Conservation (phyloP, 1,140 invertebrate species). For the Linepithema humile region DNA sequence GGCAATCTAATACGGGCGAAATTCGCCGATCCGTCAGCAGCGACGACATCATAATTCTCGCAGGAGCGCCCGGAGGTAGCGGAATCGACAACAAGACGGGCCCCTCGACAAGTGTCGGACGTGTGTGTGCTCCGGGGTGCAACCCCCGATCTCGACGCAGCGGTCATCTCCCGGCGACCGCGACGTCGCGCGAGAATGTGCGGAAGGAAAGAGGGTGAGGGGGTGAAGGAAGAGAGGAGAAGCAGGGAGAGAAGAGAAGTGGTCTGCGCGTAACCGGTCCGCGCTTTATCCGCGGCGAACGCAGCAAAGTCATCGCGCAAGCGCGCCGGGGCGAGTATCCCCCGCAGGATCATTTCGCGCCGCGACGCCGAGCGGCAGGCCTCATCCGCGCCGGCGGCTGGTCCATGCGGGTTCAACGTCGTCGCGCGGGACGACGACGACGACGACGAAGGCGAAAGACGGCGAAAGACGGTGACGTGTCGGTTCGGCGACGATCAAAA, state of each 20-base stretch:
- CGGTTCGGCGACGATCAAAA: neutral
- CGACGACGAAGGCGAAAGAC: slow-evolving; percentile 12
- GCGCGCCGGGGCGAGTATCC: slow-evolving; percentile 35
- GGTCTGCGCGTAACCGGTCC: slow-evolving; percentile 63
- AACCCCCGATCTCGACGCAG: slow-evolving; percentile 23
- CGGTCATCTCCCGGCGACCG: slow-evolving; percentile 31
- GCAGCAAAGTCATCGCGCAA: slow-evolving; percentile 60
- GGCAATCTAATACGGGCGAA: slow-evolving; percentile 32
- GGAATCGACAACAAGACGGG: slow-evolving; percentile 27
- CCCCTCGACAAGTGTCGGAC: neutral
- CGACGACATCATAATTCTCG: slow-evolving; percentile 50
- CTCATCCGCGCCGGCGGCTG: slow-evolving; percentile 61
- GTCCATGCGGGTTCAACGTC: slow-evolving; percentile 71
- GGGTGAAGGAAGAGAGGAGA: neutral
- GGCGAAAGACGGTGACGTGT: neutral
- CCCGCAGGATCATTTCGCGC: slow-evolving; percentile 70
- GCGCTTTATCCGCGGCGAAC: slow-evolving; percentile 48
- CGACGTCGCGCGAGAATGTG: neutral
- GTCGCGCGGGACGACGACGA: slow-evolving; percentile 62
- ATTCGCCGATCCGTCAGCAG: slow-evolving; percentile 39
- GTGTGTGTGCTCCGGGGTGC: neutral
- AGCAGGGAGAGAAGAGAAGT: slow-evolving; percentile 5
- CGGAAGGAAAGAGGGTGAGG: neutral
- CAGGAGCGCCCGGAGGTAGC: neutral
- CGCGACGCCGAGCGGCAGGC: slow-evolving; percentile 69